Conservation (phyloP, 2,797 vertebrate species). For the Peromyscus attwateri region DNA sequence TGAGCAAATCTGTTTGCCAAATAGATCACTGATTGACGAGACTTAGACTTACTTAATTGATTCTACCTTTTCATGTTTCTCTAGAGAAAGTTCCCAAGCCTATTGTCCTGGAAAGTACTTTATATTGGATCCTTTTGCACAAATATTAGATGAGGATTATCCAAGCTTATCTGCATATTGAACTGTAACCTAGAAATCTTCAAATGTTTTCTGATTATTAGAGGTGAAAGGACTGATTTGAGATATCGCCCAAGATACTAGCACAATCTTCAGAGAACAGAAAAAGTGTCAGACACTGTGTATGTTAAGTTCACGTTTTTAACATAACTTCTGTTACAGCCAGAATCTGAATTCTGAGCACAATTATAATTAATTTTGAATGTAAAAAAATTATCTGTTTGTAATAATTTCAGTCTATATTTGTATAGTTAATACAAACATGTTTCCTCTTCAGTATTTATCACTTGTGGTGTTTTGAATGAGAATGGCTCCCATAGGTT, state of each 20-base stretch:
- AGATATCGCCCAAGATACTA: neutral
- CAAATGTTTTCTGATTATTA: constrained; percentile 12
- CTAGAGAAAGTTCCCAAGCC: constrained; percentile 8
- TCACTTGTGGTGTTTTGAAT: neutral
- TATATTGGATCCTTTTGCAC: constrained; percentile 41
- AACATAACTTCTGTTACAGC: neutral
- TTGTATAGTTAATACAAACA: constrained; percentile 33
- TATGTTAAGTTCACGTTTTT: neutral
- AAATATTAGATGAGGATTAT: constrained; percentile 12
- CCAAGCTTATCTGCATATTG: neutral
- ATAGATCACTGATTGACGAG: constrained; percentile 29
- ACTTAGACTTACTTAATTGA: constrained; percentile 38
- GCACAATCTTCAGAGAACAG: neutral
- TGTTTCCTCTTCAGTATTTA: neutral
- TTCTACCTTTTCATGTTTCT: constrained; percentile 17
- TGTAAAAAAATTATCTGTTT: neutral
- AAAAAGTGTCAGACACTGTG: neutral
- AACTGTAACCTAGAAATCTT: constrained; percentile 21
- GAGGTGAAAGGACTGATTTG: neutral
- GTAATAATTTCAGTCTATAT: neutral
- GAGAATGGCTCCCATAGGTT: too few species aligned
- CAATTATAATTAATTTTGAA: constrained; percentile 41
- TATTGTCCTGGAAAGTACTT: constrained; percentile 4
- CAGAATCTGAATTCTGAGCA: constrained; percentile 38
- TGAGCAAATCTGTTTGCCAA: constrained; percentile 31